Evolutionary conservation across 2,113 vertebrate species (phyloP).

Genomic region (Chaetodon auriga): DNA sequence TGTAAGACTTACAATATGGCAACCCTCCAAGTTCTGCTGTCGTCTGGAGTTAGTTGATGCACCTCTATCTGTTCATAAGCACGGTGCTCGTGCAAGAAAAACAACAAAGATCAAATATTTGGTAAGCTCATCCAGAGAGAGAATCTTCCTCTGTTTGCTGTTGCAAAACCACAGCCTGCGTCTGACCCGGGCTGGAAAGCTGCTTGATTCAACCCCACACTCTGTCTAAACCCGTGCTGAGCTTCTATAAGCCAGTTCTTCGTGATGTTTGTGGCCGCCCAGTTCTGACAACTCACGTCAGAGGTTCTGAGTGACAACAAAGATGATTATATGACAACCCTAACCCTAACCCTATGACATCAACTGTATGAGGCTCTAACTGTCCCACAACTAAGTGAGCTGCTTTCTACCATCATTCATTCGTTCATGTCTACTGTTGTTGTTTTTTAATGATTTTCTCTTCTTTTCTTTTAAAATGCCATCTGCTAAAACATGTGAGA

Average conservation of each 20-base stretch:
- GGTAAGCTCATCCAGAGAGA: neutral
- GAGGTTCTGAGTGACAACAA: too few relatives aligned
- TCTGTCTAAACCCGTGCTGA: neutral
- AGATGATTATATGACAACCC: neutral
- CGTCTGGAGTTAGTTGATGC: neutral
- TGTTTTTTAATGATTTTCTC: too few relatives aligned
- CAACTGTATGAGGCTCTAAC: neutral
- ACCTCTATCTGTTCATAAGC: neutral
- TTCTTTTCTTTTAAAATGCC: neutral
- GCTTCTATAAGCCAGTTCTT: neutral
- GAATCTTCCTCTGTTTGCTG: neutral
- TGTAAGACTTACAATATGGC: neutral
- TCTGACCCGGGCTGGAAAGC: neutral
- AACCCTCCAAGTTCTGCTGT: neutral
- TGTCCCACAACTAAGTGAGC: neutral
- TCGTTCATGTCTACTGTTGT: too few relatives aligned
- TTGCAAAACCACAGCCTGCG: neutral
- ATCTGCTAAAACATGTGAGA: neutral
- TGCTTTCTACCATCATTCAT: neutral
- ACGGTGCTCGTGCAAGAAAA: neutral
- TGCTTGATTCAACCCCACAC: neutral
- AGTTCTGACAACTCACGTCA: conserved; percentile 6
- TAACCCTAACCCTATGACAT: too few relatives aligned
- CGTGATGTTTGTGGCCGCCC: neutral
- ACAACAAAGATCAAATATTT: conserved; percentile 4